These are phyloP conservation scores for Paguma larvata DNA, from an alignment of 2,797 vertebrate species.

Conservation along the genomic window DNA sequence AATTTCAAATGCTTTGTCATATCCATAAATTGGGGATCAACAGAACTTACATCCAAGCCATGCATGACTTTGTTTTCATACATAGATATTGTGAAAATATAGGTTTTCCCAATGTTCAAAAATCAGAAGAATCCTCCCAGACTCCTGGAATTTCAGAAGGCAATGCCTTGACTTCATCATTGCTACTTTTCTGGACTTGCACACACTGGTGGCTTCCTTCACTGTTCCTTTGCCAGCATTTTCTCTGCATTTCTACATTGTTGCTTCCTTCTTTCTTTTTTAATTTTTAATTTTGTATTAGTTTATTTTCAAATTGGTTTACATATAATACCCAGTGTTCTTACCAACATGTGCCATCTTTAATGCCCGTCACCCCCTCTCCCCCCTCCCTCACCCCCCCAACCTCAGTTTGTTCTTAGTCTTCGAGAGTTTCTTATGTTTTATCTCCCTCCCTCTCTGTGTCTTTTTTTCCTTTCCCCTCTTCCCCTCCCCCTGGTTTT, in stretches of 20 bases:
- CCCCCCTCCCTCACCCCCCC: too few species aligned
- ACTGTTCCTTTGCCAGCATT: background rate
- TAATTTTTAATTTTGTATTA: too few species aligned
- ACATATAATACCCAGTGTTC: too few species aligned
- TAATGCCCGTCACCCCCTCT: too few species aligned
- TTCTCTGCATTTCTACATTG: background rate
- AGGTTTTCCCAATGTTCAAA: background rate
- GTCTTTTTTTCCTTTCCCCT: too few species aligned
- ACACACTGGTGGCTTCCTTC: background rate
- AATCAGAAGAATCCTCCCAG: background rate
- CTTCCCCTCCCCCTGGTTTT: too few species aligned
- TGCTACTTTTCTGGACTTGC: background rate
- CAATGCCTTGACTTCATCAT: background rate
- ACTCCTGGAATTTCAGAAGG: background rate
- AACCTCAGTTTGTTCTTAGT: too few species aligned
- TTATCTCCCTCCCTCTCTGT: too few species aligned
- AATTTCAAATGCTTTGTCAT: background rate
- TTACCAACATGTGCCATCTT: too few species aligned
- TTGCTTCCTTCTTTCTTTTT: background rate
- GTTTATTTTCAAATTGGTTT: too few species aligned
- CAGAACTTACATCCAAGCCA: background rate
- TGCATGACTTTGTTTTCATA: conserved; percentile 8
- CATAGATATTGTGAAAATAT: background rate
- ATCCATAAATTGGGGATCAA: background rate
- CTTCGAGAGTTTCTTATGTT: too few species aligned